phyloP scores from a whole-genome alignment of 2,888 invertebrate genomes.

The Iphiclides podalirius region DNA sequence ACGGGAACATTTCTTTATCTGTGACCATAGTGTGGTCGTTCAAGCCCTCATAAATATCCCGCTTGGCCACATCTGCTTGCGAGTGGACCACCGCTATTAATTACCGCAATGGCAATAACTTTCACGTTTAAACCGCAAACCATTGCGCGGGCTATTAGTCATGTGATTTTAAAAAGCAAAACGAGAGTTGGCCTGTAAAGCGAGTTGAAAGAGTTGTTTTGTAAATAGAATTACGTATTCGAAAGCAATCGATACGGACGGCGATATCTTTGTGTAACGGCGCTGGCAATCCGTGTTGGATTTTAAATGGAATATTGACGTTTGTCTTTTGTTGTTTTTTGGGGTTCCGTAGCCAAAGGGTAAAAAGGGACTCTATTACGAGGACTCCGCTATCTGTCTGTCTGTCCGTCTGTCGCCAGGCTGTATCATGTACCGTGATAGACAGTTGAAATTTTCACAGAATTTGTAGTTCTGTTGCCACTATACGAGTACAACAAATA shows the following conservation, averaged over 20 bases:
- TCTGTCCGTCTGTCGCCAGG: too few species aligned
- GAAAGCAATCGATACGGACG: background rate
- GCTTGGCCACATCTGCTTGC: background rate
- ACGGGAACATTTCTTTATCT: conserved; percentile 49
- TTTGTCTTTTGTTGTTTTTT: too few species aligned
- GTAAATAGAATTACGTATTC: background rate
- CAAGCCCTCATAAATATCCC: conserved; percentile 30
- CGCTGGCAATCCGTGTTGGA: too few species aligned
- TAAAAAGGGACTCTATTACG: too few species aligned
- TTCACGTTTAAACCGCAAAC: background rate
- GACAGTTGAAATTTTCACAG: too few species aligned
- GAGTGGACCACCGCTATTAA: background rate
- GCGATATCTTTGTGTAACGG: background rate
- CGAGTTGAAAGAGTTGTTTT: background rate
- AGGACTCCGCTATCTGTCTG: too few species aligned
- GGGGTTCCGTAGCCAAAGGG: too few species aligned
- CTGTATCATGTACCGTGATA: too few species aligned
- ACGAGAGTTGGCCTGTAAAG: background rate
- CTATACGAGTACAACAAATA: too few species aligned
- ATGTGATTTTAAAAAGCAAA: background rate
- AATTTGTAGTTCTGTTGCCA: too few species aligned
- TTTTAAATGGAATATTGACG: too few species aligned
- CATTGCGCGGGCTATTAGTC: background rate
- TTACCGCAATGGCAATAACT: background rate
- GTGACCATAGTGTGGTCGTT: conserved; percentile 46